These are phyloP conservation scores for Diarsia brunnea DNA, from an alignment of 2,888 invertebrate genomes.

Conservation along the genomic window DNA sequence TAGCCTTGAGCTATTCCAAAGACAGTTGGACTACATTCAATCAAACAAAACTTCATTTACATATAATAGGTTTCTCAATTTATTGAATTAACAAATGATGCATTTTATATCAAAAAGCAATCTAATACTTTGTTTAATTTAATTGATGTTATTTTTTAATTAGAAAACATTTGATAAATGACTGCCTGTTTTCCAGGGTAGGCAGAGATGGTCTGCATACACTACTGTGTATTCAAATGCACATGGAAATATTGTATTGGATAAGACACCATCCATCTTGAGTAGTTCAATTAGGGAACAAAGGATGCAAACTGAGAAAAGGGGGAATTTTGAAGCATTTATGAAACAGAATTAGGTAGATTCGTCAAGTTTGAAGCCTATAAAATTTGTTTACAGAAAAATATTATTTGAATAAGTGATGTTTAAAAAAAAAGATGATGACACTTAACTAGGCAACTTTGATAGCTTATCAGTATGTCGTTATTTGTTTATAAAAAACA, in stretches of 20 bases:
- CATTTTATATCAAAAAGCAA: not conserved
- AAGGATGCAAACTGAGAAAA: not conserved
- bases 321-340: not conserved
- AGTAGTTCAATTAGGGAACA: not conserved
- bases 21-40: slow-evolving; percentile 42
- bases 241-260: too few species aligned
- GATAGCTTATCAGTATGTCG: slow-evolving; percentile 6
- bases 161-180: not conserved
- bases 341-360: not conserved
- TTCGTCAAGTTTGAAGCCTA: not conserved
- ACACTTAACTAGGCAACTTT: slow-evolving; percentile 20
- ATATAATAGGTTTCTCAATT: slow-evolving; percentile 61
- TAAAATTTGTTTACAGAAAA: not conserved
- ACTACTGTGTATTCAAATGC: not conserved
- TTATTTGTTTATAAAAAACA: slow-evolving; percentile 25
- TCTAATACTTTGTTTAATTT: not conserved
- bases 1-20: slow-evolving; percentile 47
- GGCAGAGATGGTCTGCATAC: not conserved
- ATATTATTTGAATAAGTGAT: not conserved
- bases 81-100: slow-evolving; percentile 21
- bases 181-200: slow-evolving; percentile 1
- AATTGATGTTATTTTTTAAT: not conserved
- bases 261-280: not conserved
- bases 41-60: slow-evolving; percentile 54
- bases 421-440: not conserved